phyloP scores from a whole-genome alignment of 2,888 invertebrate species.

The Andrena camellia region DNA sequence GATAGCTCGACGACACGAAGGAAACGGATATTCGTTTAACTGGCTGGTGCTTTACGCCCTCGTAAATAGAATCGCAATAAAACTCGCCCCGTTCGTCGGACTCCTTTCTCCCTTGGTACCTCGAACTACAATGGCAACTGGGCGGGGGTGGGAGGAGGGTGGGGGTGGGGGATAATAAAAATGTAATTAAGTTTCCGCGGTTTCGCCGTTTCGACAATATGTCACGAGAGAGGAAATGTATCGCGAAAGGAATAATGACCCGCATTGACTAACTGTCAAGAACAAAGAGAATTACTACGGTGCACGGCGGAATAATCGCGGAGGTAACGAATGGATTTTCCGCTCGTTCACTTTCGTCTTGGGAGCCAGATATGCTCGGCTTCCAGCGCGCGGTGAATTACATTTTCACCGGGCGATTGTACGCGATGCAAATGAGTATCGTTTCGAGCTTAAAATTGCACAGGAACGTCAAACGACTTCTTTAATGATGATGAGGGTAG shows the following conservation, averaged over 20 bases:
- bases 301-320: constrained; percentile 13
- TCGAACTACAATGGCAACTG: too few relatives aligned
- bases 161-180: constrained; percentile 39
- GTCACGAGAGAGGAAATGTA: constrained; percentile 14
- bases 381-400: constrained; percentile 6
- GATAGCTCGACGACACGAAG: constrained; percentile 33
- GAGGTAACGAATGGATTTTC: constrained; percentile 26
- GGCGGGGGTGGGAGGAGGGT: too few relatives aligned
- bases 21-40: constrained; percentile 43
- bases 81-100: background rate
- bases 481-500: too few relatives aligned
- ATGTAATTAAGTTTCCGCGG: constrained; percentile 38
- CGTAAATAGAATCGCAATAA: constrained; percentile 41
- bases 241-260: constrained; percentile 33
- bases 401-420: background rate
- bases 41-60: constrained; percentile 23
- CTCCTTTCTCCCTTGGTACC: background rate
- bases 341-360: constrained; percentile 5
- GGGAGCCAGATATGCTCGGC: constrained; percentile 15
- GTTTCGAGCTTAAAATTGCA: too few relatives aligned
- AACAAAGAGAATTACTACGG: constrained; percentile 29
- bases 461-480: too few relatives aligned
- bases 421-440: too few relatives aligned
- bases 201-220: constrained; percentile 22
- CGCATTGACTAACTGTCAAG: constrained; percentile 27